phyloP scores from a whole-genome alignment of 1,140 invertebrate genomes.

The Archivesica marissinica region DNA sequence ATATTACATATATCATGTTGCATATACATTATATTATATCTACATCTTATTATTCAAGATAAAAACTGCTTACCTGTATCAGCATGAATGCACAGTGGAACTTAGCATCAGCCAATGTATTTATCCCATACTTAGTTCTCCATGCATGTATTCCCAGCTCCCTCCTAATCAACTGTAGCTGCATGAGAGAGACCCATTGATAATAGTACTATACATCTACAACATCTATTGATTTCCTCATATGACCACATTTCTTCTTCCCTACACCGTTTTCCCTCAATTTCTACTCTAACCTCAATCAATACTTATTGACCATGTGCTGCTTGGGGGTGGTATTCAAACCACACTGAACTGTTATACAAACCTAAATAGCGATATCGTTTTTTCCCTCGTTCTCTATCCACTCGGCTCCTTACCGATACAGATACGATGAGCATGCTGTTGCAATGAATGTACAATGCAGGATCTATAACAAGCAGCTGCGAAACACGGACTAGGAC shows the following conservation, averaged over 20 bases:
- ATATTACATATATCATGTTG: too few species aligned
- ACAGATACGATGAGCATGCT: neutral
- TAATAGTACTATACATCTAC: conserved; percentile 26
- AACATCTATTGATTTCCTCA: conserved; percentile 15
- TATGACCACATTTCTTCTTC: neutral
- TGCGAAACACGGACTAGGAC: conserved; percentile 5
- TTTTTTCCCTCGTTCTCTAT: conserved; percentile 16
- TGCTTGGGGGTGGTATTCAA: conserved; percentile 6
- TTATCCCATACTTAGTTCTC: too few species aligned
- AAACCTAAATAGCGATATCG: conserved; percentile 44
- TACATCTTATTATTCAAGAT: too few species aligned
- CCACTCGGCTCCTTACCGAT: neutral
- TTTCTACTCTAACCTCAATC: conserved; percentile 30
- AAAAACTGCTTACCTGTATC: too few species aligned
- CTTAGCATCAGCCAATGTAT: too few species aligned
- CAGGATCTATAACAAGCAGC: neutral
- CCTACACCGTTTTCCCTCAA: conserved; percentile 3
- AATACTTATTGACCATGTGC: conserved; percentile 29
- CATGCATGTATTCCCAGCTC: too few species aligned
- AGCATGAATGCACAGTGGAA: too few species aligned
- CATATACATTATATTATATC: too few species aligned
- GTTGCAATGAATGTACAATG: conserved; percentile 13
- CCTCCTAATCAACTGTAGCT: too few species aligned
- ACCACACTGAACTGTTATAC: conserved; percentile 18
- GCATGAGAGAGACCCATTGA: too few species aligned